A percentile compares a stretch with the other conserved stretches of the same genome.
Conservation (phyloP, 2,888 invertebrate species). For the Nysson spinosus region DNA sequence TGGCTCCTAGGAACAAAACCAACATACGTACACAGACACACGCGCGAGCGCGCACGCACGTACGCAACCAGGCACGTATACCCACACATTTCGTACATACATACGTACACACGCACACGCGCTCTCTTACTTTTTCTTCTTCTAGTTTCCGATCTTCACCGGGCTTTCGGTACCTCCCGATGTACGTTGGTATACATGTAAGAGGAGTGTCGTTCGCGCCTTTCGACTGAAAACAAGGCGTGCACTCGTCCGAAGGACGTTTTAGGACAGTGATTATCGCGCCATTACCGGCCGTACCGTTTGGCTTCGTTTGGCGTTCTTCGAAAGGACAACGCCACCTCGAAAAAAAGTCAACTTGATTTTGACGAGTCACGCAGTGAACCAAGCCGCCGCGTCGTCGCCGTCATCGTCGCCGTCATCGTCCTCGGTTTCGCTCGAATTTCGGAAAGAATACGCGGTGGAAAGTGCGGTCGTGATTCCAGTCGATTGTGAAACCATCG, state of each 20-base stretch:
- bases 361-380: not conserved
- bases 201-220: conserved; percentile 45
- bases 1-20: conserved; percentile 18
- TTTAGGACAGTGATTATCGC: conserved; percentile 32
- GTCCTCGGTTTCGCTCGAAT: too few species aligned
- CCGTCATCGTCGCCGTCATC: too few species aligned
- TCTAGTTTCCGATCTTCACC: conserved; percentile 14
- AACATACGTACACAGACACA: conserved; percentile 4
- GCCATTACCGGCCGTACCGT: conserved; percentile 24
- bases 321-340: conserved; percentile 10
- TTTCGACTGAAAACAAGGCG: conserved; percentile 49
- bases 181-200: conserved; percentile 32
- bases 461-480: too few species aligned
- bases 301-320: not conserved
- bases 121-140: conserved; percentile 12
- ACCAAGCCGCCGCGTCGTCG: too few species aligned
- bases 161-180: conserved; percentile 44
- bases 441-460: too few species aligned
- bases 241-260: conserved; percentile 41
- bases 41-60: conserved; percentile 13
- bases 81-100: conserved; percentile 3
- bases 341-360: not conserved
- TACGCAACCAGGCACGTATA: conserved; percentile 2
- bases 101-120: conserved; percentile 4
- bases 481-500: too few species aligned